Evolutionary conservation across 2,113 vertebrate species (phyloP).

Genomic region (Cryptomyrus ogoouensis): DNA sequence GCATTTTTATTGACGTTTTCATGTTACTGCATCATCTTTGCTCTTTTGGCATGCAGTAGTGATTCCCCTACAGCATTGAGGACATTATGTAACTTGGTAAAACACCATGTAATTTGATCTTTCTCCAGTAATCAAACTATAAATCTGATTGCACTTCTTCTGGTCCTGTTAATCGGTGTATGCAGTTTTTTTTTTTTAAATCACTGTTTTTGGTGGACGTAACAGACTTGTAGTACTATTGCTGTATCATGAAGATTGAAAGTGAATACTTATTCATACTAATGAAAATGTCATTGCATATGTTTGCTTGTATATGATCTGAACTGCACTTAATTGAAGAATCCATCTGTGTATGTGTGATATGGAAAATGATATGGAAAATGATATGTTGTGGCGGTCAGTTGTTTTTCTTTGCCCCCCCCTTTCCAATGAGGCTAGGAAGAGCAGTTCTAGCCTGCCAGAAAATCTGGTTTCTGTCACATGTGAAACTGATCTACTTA

Average conservation of each 20-base stretch:
- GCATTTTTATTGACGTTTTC: neutral
- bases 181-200: neutral
- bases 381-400: neutral
- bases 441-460: neutral
- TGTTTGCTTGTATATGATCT: neutral
- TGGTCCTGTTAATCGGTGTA: neutral
- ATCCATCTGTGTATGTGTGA: neutral
- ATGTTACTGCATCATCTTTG: neutral
- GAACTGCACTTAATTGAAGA: neutral
- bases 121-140: neutral
- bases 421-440: neutral
- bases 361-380: neutral
- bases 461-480: neutral
- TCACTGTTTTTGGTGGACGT: neutral
- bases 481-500: conserved; percentile 3
- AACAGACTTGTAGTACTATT: neutral
- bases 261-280: conserved; percentile 1
- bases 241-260: neutral
- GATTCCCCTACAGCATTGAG: neutral
- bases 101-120: neutral
- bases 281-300: neutral
- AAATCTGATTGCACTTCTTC: neutral
- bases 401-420: neutral
- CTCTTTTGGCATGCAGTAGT: neutral
- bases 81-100: neutral